Evolutionary conservation across 1,140 invertebrate species (phyloP), one percentile per base, ranked within the genome.

Genomic region (Kradibia gibbosae): DNA sequence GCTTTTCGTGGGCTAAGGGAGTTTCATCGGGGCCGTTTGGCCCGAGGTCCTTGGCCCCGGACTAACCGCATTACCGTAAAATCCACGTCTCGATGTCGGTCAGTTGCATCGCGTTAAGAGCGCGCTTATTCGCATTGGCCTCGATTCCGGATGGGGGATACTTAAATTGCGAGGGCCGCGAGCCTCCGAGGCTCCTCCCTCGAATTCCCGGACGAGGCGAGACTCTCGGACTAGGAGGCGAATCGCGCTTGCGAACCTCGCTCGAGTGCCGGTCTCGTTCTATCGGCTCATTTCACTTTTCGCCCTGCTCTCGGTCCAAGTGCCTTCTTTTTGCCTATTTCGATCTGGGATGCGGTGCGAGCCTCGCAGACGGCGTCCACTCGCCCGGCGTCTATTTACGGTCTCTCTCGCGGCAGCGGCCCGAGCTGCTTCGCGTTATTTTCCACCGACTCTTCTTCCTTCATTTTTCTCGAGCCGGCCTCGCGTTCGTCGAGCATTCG

Each of bases 81-180:
- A 67, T 39, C 25, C 67, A 71, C n/a, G 67, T 22, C 5, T 71
- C 67, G 67, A 36, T 13, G 34, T 71, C 17, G 31, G 4, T 17
- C 67, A 71, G 67, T 39, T 42, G 67, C 39, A n/a, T n/a, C 67
- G 71, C 45, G n/a, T 73, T 50, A 73, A 53, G 28, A 7, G 11
- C 25, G 22, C 45, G 71, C 45, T 8, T 17, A 17, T 53, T 73
- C 25, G 8, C 22, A 45, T 48, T n/a, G n/a, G n/a, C n/a, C n/a
- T n/a, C n/a, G n/a, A n/a, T n/a, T n/a, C n/a, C n/a, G n/a, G n/a
- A n/a, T n/a, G n/a, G n/a, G n/a, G n/a, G n/a, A n/a, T n/a, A n/a
- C n/a, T n/a, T n/a, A n/a, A n/a, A n/a, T n/a, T n/a, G n/a, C n/a
- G n/a, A n/a, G n/a, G n/a, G n/a, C n/a, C n/a, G n/a, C n/a, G n/a